phyloP scores from a whole-genome alignment of 2,113 vertebrate species.

The Amazona guildingii region DNA sequence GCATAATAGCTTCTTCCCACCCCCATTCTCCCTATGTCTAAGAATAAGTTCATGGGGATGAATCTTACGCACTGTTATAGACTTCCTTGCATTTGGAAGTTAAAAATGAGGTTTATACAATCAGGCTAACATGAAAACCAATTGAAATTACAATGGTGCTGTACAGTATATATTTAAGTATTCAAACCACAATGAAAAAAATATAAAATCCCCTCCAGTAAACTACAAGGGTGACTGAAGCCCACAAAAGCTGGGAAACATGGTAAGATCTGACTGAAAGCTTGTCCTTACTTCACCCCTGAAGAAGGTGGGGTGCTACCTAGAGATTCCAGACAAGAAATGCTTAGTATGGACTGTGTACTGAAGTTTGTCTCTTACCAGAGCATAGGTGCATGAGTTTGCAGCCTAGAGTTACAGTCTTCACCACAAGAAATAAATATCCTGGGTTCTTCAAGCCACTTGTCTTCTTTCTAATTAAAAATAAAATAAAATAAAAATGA shows the following conservation, averaged over 20 bases:
- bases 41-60: not conserved
- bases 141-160: conserved; percentile 22
- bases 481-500: not conserved
- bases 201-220: not conserved
- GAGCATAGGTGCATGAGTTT: not conserved
- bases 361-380: not conserved
- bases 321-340: not conserved
- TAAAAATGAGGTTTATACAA: conserved; percentile 10
- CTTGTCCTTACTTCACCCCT: conserved; percentile 52
- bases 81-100: not conserved
- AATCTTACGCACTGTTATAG: not conserved
- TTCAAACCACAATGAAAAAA: conserved; percentile 39
- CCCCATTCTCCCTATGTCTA: not conserved
- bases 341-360: not conserved
- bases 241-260: conserved; percentile 34
- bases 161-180: conserved; percentile 35
- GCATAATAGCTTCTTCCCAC: not conserved
- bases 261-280: not conserved
- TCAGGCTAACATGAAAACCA: not conserved
- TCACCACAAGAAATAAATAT: not conserved
- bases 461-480: not conserved
- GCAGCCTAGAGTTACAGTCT: not conserved
- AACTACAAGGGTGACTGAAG: conserved; percentile 34
- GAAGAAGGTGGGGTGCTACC: not conserved
- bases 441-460: not conserved